phyloP scores from a whole-genome alignment of 1,140 invertebrate species.

The Bacillus rossius region DNA sequence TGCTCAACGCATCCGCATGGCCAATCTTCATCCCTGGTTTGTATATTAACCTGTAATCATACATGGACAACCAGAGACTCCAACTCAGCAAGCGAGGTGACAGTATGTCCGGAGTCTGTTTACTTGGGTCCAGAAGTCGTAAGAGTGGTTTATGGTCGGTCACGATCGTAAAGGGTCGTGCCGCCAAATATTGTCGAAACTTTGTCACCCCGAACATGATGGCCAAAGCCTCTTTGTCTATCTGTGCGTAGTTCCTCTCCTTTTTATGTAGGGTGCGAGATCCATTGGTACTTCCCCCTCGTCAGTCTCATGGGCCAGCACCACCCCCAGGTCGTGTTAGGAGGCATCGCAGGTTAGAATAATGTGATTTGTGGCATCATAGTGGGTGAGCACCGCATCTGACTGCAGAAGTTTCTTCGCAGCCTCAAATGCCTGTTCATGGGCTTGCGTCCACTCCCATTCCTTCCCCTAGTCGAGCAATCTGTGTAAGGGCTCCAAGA shows the following conservation, averaged over 20 bases:
- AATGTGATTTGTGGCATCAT: too few species aligned
- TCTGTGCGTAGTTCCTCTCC: not conserved
- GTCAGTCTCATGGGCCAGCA: not conserved
- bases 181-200: not conserved
- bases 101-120: not conserved
- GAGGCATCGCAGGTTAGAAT: not conserved
- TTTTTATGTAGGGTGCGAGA: not conserved
- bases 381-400: too few species aligned
- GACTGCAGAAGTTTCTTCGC: too few species aligned
- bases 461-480: too few species aligned
- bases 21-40: slow-evolving; percentile 11
- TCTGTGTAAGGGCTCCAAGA: too few species aligned
- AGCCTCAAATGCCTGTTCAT: too few species aligned
- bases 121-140: not conserved
- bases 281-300: not conserved
- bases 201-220: not conserved
- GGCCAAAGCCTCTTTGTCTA: not conserved
- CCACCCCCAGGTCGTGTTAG: not conserved
- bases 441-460: too few species aligned
- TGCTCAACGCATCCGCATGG: slow-evolving; percentile 22
- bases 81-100: slow-evolving; percentile 6
- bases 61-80: slow-evolving; percentile 20
- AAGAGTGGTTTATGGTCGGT: not conserved
- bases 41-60: slow-evolving; percentile 16
- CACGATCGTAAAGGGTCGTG: not conserved